These are phyloP conservation scores for Cichladusa arquata DNA, from an alignment of 2,113 vertebrate species.

Conservation along the genomic window DNA sequence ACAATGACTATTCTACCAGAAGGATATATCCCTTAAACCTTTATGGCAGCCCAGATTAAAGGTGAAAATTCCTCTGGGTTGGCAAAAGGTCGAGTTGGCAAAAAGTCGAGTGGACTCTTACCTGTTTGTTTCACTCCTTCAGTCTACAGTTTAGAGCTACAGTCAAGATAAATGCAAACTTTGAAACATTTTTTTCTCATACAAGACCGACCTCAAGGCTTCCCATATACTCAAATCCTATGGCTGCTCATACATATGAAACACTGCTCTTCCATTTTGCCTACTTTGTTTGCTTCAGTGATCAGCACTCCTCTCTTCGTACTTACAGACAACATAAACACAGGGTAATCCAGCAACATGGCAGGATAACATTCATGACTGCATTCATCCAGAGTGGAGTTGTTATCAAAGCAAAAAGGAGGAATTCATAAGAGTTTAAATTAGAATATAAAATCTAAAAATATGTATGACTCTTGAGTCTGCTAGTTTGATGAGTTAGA, in stretches of 20 bases:
- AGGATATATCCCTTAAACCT: background rate
- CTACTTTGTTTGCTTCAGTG: background rate
- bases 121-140: background rate
- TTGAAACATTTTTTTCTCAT: background rate
- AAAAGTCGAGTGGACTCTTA: background rate
- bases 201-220: background rate
- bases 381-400: background rate
- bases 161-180: background rate
- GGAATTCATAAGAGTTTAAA: background rate
- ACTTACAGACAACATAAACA: background rate
- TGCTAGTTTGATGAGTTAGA: background rate
- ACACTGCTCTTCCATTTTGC: background rate
- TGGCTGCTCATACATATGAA: background rate
- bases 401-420: background rate
- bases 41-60: background rate
- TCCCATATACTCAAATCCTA: background rate
- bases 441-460: background rate
- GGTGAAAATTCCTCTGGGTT: background rate
- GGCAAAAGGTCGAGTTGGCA: background rate
- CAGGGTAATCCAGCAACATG: background rate
- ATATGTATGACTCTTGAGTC: background rate
- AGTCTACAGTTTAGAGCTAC: background rate
- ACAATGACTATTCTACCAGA: background rate
- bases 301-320: background rate
- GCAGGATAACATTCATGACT: background rate